Evolutionary conservation across 2,797 vertebrate species (phyloP), one percentile per base, ranked within the genome.

Genomic region (Oreonectes daqikongensis): DNA sequence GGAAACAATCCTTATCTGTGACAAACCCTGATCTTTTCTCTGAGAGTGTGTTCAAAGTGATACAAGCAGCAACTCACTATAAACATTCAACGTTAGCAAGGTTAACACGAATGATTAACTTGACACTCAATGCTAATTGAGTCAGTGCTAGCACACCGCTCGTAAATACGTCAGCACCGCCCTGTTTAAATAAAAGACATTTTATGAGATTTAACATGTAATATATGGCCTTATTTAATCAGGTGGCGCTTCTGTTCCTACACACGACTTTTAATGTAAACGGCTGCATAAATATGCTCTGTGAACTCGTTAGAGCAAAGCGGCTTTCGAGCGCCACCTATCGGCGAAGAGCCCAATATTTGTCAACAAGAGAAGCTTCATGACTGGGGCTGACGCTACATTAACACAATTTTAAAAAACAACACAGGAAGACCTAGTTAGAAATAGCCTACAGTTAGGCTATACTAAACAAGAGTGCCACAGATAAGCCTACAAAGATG

Each of bases 301-400:
- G 8, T 35, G 20, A 12, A 48, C 24, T 79, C 10, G 48, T 46
- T 14, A 66, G 55, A 69, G n/a, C 59, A 60, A 24, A 22, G 64
- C 24, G 63, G 66, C 48, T 79, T 66, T 40, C 48, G 61, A 77
- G 83, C 83, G 83, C 84, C 83, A 81, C 79, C 86, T 87, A 68
- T 79, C 48, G 85, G 48, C 71, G 1, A 32, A 14, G 11, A 76
- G 59, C 7, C 35, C 38, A 15, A 20, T 52, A 3, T n/a, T n/a
- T 12, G 9, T 59, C 18, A 60, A 59, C 38, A 38, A 30, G 15
- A 28, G 18, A 64, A 64, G 30, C n/a, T n/a, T 17, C 28, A 24
- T 12, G 20, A 57, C 7, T 57, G 10, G 5, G 15, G 5, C 30
- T 53, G 2, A 63, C 15, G n/a, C 26, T 48, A 60, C 4, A 20